Evolutionary conservation across 2,113 vertebrate species (phyloP).

Genomic region (Ginglymostoma cirratum): DNA sequence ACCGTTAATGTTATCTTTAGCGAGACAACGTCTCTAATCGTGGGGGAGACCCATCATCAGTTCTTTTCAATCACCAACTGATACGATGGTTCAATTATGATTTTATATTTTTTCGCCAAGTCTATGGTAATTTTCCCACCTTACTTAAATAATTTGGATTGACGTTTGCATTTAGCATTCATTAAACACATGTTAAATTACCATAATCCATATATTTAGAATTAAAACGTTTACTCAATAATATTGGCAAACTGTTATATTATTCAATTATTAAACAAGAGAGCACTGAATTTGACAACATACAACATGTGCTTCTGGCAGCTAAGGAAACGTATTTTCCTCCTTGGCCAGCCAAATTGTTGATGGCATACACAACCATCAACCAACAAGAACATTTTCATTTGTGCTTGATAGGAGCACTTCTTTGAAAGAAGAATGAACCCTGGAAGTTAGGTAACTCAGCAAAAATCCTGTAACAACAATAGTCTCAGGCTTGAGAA

Average conservation of each 20-base stretch:
- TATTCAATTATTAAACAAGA: background rate
- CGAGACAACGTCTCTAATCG: background rate
- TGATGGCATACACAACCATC: background rate
- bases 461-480: background rate
- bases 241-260: background rate
- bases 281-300: background rate
- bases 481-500: background rate
- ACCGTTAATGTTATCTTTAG: background rate
- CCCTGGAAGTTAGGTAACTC: background rate
- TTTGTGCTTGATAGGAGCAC: background rate
- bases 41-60: background rate
- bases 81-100: background rate
- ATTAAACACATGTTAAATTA: background rate
- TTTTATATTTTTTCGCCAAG: background rate
- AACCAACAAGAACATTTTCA: background rate
- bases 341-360: too few relatives aligned
- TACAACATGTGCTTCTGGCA: background rate
- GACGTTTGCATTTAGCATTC: background rate
- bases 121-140: background rate
- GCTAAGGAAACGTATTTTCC: background rate
- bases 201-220: background rate
- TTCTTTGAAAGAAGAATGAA: background rate
- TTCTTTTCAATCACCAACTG: background rate
- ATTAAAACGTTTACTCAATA: background rate
- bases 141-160: background rate